Evolutionary conservation across 2,113 vertebrate genomes (phyloP), one percentile per base, ranked within the genome.

Genomic region (Amazona vittata): DNA sequence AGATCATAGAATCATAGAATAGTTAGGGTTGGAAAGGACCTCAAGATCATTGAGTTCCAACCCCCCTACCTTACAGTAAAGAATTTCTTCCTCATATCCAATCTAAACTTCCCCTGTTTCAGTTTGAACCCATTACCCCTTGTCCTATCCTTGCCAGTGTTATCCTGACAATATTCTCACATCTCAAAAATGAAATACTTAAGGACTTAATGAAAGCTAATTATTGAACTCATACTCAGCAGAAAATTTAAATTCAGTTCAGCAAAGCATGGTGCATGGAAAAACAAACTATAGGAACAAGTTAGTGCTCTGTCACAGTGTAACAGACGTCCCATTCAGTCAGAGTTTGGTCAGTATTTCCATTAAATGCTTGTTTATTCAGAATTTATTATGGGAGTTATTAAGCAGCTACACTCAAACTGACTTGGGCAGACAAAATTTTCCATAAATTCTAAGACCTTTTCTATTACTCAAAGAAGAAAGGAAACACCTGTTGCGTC

Each of bases 261-360:
- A 80, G 93, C 17, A 94, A 78, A 77, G 81, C 1, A 5, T 80
- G 35, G 83, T 31, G 69, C 17, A 19, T 39, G 82, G 79, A 94
- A 95, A 95, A 96, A 83, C 53, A 89, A 80, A 83, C 85, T 55
- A 74, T 2, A 90, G 60, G 60, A 92, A 94, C 60, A 94, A 88
- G 83, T 83, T 22, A 33, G 22, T 64, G 25, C 64, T 86, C 79
- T 93, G 88, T 92, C 60, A 80, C n/a, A 63, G 79, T n/a, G 83
- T 70, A 95, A 96, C 22, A 96, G 73, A 75, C 29, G 11, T 83
- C 60, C 82, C 60, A 88, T 96, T 90, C 60, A 37, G 20, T 75
- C 71, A 80, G 41, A 83, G 53, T 28, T 81, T 25, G 29, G 85
- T 86, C 76, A 95, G 2, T 37, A 83, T 78, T 95, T 95, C 88